phyloP scores from a whole-genome alignment of 2,113 vertebrate species.

The Lepus europaeus region DNA sequence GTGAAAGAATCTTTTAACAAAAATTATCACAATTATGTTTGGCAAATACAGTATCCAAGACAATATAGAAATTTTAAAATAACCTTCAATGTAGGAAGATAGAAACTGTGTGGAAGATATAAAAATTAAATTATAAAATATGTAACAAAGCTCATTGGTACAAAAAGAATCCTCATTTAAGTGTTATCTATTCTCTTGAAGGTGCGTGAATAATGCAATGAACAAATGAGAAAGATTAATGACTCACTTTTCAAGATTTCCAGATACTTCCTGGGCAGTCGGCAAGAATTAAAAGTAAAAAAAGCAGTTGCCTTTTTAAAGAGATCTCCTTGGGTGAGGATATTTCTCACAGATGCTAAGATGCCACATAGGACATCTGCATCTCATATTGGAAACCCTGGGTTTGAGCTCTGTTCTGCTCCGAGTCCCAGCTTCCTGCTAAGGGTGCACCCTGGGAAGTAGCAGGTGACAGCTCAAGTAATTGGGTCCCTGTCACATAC shows the following conservation, averaged over 20 bases:
- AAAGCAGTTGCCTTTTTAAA: neutral
- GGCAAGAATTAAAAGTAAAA: neutral
- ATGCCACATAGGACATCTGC: too few relatives aligned
- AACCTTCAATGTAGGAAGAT: neutral
- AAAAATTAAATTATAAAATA: constrained; percentile 40
- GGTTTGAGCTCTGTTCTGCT: too few relatives aligned
- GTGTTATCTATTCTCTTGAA: constrained; percentile 15
- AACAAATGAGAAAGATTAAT: neutral
- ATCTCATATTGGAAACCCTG: too few relatives aligned
- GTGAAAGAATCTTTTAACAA: constrained; percentile 26
- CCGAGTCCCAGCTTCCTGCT: too few relatives aligned
- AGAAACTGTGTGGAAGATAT: neutral
- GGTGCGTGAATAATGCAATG: constrained; percentile 47
- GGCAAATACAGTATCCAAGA: neutral
- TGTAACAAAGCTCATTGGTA: neutral
- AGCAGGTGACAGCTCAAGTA: too few relatives aligned
- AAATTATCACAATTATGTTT: neutral
- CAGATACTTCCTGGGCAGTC: neutral
- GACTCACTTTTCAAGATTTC: constrained; percentile 18
- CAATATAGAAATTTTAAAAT: neutral
- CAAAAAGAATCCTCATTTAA: constrained; percentile 19
- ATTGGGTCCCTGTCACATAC: too few relatives aligned
- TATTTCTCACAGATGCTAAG: too few relatives aligned
- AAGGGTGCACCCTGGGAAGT: too few relatives aligned
- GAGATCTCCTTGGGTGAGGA: neutral